A percentile compares a stretch with the other conserved stretches of the same genome.
Conservation (phyloP, 2,113 vertebrate species). For the Aplodontia rufa region DNA sequence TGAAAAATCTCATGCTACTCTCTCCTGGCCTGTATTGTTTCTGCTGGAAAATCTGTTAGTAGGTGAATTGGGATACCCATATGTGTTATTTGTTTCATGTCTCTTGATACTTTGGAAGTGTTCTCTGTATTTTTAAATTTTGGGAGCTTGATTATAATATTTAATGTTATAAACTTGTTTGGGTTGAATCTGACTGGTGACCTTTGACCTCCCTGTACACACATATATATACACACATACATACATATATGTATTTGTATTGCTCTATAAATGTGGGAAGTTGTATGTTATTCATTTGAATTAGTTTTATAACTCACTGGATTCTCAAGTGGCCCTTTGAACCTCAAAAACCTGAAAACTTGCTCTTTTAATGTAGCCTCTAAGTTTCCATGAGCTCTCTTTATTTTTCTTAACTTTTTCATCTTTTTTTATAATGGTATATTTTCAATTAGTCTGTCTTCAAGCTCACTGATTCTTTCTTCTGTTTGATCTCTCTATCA, state of each 20-base stretch:
- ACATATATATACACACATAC: too few species aligned
- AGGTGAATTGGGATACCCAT: background rate
- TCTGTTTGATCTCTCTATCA: background rate
- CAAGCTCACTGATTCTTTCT: background rate
- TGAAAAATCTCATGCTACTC: background rate
- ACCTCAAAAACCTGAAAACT: background rate
- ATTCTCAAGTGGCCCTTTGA: background rate
- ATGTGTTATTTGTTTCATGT: background rate
- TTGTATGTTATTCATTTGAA: background rate
- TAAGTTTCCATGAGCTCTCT: background rate
- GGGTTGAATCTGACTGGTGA: background rate
- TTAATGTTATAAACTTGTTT: background rate
- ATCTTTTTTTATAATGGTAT: background rate
- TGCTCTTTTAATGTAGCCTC: background rate
- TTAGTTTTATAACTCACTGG: background rate
- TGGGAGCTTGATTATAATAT: background rate
- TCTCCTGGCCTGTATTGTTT: background rate
- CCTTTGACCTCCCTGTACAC: background rate
- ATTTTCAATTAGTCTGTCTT: background rate
- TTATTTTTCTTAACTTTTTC: background rate
- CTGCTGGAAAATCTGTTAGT: background rate
- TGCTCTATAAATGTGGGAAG: background rate
- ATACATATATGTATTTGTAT: too few species aligned
- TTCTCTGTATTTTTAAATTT: background rate
- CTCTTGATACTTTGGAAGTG: background rate